phyloP scores from a whole-genome alignment of 2,888 invertebrate species.

The Rosalia funebris region DNA sequence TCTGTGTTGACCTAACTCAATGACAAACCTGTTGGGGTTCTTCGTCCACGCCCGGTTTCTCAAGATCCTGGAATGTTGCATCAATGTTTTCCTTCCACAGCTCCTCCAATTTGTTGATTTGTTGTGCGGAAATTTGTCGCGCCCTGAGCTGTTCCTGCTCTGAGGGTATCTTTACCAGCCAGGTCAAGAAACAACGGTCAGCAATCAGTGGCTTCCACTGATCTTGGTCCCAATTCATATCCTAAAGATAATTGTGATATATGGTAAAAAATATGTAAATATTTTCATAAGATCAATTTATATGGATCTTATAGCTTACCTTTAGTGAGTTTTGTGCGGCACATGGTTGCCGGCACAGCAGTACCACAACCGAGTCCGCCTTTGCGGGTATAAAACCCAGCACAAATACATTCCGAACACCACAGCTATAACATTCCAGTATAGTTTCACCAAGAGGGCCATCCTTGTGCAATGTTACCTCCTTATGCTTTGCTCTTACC shows the following conservation, averaged over 20 bases:
- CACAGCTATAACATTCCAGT: conserved; percentile 98
- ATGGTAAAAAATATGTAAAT: no score
- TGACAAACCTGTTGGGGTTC: conserved; percentile 89
- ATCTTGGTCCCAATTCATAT: conserved; percentile 99
- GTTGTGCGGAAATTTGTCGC: conserved; percentile 95
- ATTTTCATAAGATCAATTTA: no score
- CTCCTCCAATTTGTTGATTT: conserved; percentile 98
- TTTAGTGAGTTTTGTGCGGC: conserved; percentile 96
- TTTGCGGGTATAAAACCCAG: conserved; percentile 99
- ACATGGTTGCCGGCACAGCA: conserved; percentile 97
- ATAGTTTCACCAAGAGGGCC: conserved; percentile 98
- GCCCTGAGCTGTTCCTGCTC: conserved; percentile 96
- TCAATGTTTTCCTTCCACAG: conserved; percentile 99
- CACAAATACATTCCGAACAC: conserved; percentile 97
- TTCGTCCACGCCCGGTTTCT: conserved; percentile 97
- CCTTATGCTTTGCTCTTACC: conserved; percentile 96
- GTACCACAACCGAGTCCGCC: conserved; percentile 96
- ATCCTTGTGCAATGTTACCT: conserved; percentile 96
- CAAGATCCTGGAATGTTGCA: conserved; percentile 97
- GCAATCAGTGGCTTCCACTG: conserved; percentile 99
- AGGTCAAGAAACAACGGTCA: conserved; percentile 94
- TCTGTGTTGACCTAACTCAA: no score
- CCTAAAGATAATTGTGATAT: conserved; percentile 61
- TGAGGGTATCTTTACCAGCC: conserved; percentile 97
- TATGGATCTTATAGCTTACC: conserved; percentile 48